A percentile compares a stretch with the other conserved stretches of the same genome.
Evolutionary conservation across 2,113 vertebrate species (phyloP).

Genomic region (Pangasianodon hypophthalmus): DNA sequence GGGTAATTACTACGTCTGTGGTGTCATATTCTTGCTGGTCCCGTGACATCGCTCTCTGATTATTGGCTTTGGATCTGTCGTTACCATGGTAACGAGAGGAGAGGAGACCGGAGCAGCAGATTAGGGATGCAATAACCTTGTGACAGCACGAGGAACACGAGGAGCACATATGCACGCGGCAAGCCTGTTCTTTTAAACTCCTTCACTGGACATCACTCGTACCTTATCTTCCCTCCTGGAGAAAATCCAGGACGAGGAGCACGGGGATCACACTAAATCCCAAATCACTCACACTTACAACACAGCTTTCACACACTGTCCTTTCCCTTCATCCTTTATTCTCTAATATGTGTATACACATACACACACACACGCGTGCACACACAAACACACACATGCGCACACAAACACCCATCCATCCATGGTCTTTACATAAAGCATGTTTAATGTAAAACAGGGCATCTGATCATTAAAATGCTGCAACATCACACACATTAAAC

Average conservation of each 20-base stretch:
- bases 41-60: slow-evolving; percentile 27
- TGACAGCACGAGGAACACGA: background rate
- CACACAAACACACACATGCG: background rate
- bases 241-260: background rate
- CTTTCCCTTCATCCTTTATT: background rate
- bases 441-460: background rate
- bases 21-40: slow-evolving; percentile 37
- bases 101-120: background rate
- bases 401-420: background rate
- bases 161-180: background rate
- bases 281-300: background rate
- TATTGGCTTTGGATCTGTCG: background rate
- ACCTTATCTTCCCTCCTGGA: background rate
- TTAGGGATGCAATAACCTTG: background rate
- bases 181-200: background rate
- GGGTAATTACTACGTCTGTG: slow-evolving; percentile 40
- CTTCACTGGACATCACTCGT: background rate
- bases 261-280: background rate
- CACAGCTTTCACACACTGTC: background rate
- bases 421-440: background rate
- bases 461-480: background rate
- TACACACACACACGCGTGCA: too few relatives aligned
- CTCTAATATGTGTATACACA: background rate
- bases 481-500: background rate
- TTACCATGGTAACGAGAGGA: slow-evolving; percentile 44